phyloP scores from a whole-genome alignment of 2,113 vertebrate genomes.

The Trematomus loennbergii region DNA sequence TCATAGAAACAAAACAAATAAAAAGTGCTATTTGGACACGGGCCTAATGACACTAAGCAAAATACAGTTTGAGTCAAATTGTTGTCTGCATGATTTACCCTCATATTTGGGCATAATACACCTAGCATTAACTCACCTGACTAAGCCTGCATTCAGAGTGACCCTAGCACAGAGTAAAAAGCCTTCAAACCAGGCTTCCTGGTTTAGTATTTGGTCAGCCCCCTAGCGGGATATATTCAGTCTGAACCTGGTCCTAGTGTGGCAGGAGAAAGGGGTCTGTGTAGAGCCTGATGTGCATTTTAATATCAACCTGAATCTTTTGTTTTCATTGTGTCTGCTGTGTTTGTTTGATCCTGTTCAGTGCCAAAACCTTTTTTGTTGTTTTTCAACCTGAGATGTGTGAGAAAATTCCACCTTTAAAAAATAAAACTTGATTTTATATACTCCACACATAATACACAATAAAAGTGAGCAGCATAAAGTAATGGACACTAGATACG shows the following conservation, averaged over 20 bases:
- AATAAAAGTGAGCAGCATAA: not conserved
- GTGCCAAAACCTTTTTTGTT: conserved; percentile 28
- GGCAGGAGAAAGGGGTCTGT: conserved; percentile 2
- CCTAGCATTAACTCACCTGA: not conserved
- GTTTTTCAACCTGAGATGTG: not conserved
- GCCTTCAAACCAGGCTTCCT: conserved; percentile 13
- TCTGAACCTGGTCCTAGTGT: conserved; percentile 30
- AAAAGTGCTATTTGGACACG: too few species aligned
- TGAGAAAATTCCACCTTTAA: conserved; percentile 26
- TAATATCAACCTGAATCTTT: conserved; percentile 1
- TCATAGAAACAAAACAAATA: too few species aligned
- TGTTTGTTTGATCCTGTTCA: conserved; percentile 4
- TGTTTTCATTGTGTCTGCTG: not conserved
- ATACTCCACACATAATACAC: not conserved
- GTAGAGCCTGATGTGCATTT: conserved; percentile 15
- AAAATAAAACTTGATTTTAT: not conserved
- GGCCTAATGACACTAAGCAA: not conserved
- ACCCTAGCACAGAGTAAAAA: not conserved
- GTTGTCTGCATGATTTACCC: conserved; percentile 51
- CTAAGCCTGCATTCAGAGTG: conserved; percentile 17
- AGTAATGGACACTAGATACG: not conserved
- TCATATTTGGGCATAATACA: conserved; percentile 11
- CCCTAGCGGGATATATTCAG: conserved; percentile 1
- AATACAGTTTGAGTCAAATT: conserved; percentile 17
- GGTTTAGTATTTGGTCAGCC: not conserved